phyloP scores from a whole-genome alignment of 1,140 invertebrate genomes.

The Galleria mellonella region DNA sequence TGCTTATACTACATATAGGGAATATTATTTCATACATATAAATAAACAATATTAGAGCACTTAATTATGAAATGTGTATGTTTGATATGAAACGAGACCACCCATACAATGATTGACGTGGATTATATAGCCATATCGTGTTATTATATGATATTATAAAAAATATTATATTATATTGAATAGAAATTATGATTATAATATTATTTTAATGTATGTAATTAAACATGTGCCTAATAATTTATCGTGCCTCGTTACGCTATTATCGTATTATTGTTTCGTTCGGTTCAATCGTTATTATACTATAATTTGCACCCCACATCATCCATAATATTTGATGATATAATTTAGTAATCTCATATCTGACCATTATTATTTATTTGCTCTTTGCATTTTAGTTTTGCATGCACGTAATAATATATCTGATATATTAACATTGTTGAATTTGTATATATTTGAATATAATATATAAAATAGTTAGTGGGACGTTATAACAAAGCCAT shows the following conservation, averaged over 20 bases:
- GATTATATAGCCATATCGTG: no score
- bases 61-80: no score
- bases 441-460: no score
- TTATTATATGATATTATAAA: no score
- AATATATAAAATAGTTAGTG: no score
- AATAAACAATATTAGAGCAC: neutral
- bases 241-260: neutral
- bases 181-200: neutral
- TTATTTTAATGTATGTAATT: conserved; percentile 1
- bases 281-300: no score
- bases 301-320: conserved; percentile 57
- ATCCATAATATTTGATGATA: conserved; percentile 23
- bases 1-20: no score
- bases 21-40: neutral
- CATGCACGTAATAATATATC: conserved; percentile 10
- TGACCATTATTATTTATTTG: conserved; percentile 35
- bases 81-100: no score
- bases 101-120: no score
- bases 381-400: conserved; percentile 44
- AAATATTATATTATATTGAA: conserved; percentile 1
- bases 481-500: no score
- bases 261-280: neutral
- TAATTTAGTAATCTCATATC: conserved; percentile 19
- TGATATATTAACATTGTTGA: no score
- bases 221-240: conserved; percentile 5